A percentile compares a stretch with the other conserved stretches of the same genome.
Evolutionary conservation across 2,888 invertebrate genomes (phyloP).

Genomic region (Therioaphis trifolii): DNA sequence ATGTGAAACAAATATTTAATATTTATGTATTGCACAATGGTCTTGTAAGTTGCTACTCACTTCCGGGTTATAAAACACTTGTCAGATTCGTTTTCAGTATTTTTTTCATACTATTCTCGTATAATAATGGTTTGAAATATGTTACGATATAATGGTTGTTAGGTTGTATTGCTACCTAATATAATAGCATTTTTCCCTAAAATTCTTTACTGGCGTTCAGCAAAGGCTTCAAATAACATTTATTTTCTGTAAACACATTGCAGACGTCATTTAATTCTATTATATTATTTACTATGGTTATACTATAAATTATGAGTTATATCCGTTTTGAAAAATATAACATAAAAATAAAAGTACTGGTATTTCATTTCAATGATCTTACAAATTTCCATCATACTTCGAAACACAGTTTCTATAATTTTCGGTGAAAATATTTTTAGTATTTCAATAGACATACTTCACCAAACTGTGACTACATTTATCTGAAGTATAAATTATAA

Average conservation of each 20-base stretch:
- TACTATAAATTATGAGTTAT: no score
- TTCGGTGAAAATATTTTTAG: no score
- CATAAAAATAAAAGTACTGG: no score
- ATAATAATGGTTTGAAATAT: conserved; percentile 20
- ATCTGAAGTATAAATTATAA: no score
- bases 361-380: no score
- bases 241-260: background rate
- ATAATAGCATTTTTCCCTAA: background rate
- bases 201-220: background rate
- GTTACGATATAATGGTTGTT: conserved; percentile 23
- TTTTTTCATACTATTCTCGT: background rate
- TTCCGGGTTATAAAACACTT: conserved; percentile 36
- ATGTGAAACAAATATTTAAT: conserved; percentile 10
- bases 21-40: background rate
- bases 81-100: background rate
- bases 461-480: no score
- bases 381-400: no score
- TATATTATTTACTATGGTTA: no score
- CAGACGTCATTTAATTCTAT: background rate
- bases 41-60: background rate
- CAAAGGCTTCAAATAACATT: conserved; percentile 10
- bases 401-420: no score
- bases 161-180: conserved; percentile 6
- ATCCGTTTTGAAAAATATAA: no score
- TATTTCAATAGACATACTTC: no score